Base-by-base conservation (phyloP, 2,888 invertebrate genomes). In the Monoplex corrugatus region DNA sequence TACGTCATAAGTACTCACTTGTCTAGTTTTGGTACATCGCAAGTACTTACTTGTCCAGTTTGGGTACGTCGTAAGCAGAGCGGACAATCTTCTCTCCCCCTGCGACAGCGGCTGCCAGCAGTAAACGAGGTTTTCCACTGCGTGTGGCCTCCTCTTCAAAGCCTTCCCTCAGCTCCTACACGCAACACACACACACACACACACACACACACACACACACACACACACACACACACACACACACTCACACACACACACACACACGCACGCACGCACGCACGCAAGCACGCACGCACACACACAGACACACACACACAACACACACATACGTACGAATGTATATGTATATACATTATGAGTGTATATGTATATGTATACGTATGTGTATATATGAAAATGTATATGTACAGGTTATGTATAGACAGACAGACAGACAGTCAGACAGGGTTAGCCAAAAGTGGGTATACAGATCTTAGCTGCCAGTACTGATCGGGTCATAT, bases 81-180 rank as follows among this genome's bases (percentile, higher is more conserved):
- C 98, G 98, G 92, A 99, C 98, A 95, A 98, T 98, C 95, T 98
- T 98, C 93, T 98, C 98, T 40, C 98, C 98, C 1, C 98, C 98
- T 0, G 98, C 98, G 50, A 99, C 98, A 23, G 99, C 99, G 98
- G 99, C 98, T 10, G 99, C 98, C 35, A 99, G 96, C 87, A 99
- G 96, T 57, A 99, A 97, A 91, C 97, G 96, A 0, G 98, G 97
- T 93, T 98, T 97, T 91, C 98, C 98, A 5, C 98, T 98, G 96
- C 98, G 98, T 92, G 97, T 97, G 0, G 98, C 97, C 95, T 99
- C 99, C 89, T 97, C 97, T 88, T 98, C 98, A 94, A 98, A 99
- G 95, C 98, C 98, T 93, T 98, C 97, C 1, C 98, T 97, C 84
- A 99, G 96, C 96, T 99, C 98, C 97, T 97, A 94, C 1, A 32